These are phyloP conservation scores for Microcebus lehilahytsara DNA, from an alignment of 2,113 vertebrate genomes.

Conservation along the genomic window DNA sequence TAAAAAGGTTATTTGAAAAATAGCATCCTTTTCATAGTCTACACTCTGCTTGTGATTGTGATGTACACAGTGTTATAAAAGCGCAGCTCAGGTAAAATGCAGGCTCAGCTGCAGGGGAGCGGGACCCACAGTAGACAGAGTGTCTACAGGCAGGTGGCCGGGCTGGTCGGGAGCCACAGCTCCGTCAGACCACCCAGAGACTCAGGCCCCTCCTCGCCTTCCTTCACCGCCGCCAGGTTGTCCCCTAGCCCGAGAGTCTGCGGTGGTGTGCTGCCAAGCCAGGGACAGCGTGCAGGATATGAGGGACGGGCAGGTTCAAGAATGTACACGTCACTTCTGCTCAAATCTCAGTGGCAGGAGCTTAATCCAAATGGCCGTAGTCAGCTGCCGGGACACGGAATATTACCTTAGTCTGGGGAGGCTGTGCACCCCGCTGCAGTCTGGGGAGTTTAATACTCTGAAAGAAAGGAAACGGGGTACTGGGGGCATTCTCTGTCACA, in stretches of 20 bases:
- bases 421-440: background rate
- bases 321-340: background rate
- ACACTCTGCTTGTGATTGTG: background rate
- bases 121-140: background rate
- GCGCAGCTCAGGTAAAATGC: background rate
- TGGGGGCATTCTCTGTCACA: background rate
- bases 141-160: background rate
- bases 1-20: background rate
- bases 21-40: background rate
- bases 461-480: background rate
- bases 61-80: background rate
- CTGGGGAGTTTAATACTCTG: background rate
- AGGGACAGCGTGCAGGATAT: background rate
- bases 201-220: background rate
- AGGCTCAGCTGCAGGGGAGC: background rate
- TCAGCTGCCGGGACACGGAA: background rate
- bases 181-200: background rate
- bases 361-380: background rate
- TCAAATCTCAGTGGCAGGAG: background rate
- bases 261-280: background rate
- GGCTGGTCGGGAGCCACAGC: rapidly evolving
- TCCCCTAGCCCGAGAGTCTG: background rate
- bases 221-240: background rate
- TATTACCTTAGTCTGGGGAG: background rate
- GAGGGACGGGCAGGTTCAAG: background rate